These are phyloP conservation scores for Danio aesculapii DNA, from an alignment of 2,797 vertebrate species.

Conservation along the genomic window DNA sequence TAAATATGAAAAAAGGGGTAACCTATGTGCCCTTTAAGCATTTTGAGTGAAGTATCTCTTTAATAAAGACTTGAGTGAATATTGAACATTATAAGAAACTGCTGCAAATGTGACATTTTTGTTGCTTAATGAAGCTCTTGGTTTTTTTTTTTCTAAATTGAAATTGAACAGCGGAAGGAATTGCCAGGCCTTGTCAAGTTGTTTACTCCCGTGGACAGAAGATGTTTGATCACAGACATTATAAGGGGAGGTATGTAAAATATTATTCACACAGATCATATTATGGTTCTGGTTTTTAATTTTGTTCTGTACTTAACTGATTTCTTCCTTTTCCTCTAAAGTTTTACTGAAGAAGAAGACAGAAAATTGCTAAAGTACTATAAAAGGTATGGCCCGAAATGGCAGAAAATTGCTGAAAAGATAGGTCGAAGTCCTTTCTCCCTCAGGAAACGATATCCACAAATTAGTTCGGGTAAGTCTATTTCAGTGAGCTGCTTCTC, in stretches of 20 bases:
- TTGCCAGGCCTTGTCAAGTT: conserved; percentile 68
- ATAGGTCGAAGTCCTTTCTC: conserved; percentile 72
- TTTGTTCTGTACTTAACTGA: not conserved
- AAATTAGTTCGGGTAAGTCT: conserved; percentile 20
- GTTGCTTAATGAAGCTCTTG: not conserved
- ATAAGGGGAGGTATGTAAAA: conserved; percentile 71
- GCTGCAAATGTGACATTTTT: not conserved
- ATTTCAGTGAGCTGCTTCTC: not conserved
- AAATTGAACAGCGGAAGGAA: conserved; percentile 68
- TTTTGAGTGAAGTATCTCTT: not conserved
- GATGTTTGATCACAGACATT: conserved; percentile 66
- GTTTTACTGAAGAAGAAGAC: conserved; percentile 73
- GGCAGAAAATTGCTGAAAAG: conserved; percentile 70
- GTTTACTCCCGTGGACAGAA: conserved; percentile 68
- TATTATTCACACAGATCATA: not conserved
- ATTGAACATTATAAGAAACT: not conserved
- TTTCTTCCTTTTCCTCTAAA: conserved; percentile 44
- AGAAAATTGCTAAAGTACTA: conserved; percentile 65
- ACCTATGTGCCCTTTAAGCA: too few species aligned
- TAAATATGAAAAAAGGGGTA: too few species aligned
- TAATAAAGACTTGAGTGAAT: not conserved
- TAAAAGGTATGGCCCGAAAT: conserved; percentile 72
- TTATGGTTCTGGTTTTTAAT: not conserved
- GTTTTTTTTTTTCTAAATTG: conserved; percentile 13
- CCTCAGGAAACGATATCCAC: conserved; percentile 70